phyloP scores from a whole-genome alignment of 2,113 vertebrate genomes.

The Arothron firmamentum region DNA sequence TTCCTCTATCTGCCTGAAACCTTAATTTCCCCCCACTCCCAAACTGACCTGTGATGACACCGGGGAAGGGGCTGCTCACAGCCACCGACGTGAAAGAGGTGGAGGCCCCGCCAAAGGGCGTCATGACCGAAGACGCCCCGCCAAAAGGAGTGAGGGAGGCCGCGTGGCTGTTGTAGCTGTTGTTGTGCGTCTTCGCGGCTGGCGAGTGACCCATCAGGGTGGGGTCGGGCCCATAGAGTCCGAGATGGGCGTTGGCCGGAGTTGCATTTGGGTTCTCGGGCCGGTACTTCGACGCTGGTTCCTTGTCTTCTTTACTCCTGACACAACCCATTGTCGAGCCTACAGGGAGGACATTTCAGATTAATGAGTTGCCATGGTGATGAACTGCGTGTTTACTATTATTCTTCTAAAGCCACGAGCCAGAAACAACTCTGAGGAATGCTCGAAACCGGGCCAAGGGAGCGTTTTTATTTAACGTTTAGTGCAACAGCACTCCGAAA shows the following conservation, averaged over 20 bases:
- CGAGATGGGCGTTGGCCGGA: constrained; percentile 74
- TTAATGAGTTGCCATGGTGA: background rate
- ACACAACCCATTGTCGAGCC: constrained; percentile 94
- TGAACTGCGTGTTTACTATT: too few relatives aligned
- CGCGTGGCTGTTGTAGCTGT: constrained; percentile 68
- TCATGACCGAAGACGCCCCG: constrained; percentile 66
- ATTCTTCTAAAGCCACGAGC: too few relatives aligned
- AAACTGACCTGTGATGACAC: constrained; percentile 70
- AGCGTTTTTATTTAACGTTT: too few relatives aligned
- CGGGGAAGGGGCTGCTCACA: constrained; percentile 70
- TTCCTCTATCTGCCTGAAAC: too few relatives aligned
- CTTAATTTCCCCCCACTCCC: background rate
- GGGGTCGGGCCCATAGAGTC: constrained; percentile 88
- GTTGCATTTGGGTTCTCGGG: constrained; percentile 79
- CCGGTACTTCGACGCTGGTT: constrained; percentile 85
- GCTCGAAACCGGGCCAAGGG: too few relatives aligned
- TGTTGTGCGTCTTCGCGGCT: constrained; percentile 65
- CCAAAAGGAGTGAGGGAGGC: constrained; percentile 81
- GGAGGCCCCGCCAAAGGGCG: constrained; percentile 80
- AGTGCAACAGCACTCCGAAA: too few relatives aligned
- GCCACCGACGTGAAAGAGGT: constrained; percentile 68
- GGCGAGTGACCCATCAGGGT: constrained; percentile 79
- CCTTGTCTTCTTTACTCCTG: constrained; percentile 97
- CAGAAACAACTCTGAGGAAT: too few relatives aligned
- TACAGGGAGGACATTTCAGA: constrained; percentile 37